Evolutionary conservation across 2,888 invertebrate genomes (phyloP).

Genomic region (Microctonus brassicae): DNA sequence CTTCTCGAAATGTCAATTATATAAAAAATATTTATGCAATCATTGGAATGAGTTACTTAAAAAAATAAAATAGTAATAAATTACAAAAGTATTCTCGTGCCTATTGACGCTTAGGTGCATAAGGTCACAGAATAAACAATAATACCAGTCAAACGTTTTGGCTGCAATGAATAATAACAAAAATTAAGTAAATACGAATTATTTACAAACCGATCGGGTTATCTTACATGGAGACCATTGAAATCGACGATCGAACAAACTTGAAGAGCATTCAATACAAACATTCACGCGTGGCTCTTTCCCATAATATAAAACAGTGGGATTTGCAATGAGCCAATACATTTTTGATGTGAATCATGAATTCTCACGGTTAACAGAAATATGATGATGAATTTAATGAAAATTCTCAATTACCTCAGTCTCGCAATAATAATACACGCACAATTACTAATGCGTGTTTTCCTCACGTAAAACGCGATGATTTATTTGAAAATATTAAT

Average conservation of each 20-base stretch:
- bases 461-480: conserved; percentile 8
- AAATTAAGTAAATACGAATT: conserved; percentile 32
- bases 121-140: conserved; percentile 35
- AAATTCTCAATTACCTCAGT: conserved; percentile 36
- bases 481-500: conserved; percentile 39
- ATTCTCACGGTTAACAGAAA: neutral
- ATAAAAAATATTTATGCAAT: conserved; percentile 45
- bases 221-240: conserved; percentile 31
- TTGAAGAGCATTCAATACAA: conserved; percentile 16
- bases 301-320: neutral
- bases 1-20: conserved; percentile 66
- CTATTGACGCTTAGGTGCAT: conserved; percentile 14
- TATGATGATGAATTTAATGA: neutral
- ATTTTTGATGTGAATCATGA: conserved; percentile 36
- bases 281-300: conserved; percentile 9
- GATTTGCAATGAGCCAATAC: conserved; percentile 10
- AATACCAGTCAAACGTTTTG: conserved; percentile 49
- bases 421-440: conserved; percentile 34
- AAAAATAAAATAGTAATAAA: conserved; percentile 19
- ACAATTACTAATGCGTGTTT: conserved; percentile 29
- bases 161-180: conserved; percentile 43
- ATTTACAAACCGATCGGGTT: conserved; percentile 40
- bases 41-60: conserved; percentile 49
- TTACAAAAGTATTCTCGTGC: conserved; percentile 23
- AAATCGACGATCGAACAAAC: conserved; percentile 12